Base-by-base conservation (phyloP, 2,888 invertebrate genomes). In the Proisotoma minuta region DNA sequence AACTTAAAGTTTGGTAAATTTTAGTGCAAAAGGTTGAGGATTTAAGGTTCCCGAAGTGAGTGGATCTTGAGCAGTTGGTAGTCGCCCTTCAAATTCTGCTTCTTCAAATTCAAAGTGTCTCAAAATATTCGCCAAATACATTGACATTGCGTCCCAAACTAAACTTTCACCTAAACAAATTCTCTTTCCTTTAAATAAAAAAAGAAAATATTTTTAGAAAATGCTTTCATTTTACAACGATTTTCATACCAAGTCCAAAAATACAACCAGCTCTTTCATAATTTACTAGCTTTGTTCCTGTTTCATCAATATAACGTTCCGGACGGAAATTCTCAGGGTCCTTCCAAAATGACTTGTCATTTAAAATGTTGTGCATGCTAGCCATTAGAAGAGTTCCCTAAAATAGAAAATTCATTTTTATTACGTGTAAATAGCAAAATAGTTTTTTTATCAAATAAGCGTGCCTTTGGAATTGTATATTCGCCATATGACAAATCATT, bases 91-190 rank as follows among this genome's bases (percentile, higher is more conserved):
- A n/a, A n/a, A n/a, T 20, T 34, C 39, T 10, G 39, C 39, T 18
- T 3, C 54, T 23, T 54, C 54, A 4, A 54, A 28, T 3, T 22
- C 20, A 24, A 54, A 54, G 10, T 26, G 8, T 22, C 54, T 4
- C 3, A 54, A 3, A 3, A 54, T n/a, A 3, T 29, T 39, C 2
- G 54, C 34, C 23, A 54, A 39, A 39, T 54, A 54, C 22, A 39
- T 20, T 10, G 20, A n/a, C 20, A 39, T 3, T 18, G 18, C 54
- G 23, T 54, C 29, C 39, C 39, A 39, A 5, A 34, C 34, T 12
- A 54, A 54, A 29, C 54, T 8, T 20, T 54, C 39, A 18, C 54
- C 54, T 15, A 54, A 18, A 23, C 54, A 54, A 18, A 29, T n/a
- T 39, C 54, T 4, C 24, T 39, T 54, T 4, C 54, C 54, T 54